Conservation (phyloP, 2,113 vertebrate genomes). For the Saguinus midas region DNA sequence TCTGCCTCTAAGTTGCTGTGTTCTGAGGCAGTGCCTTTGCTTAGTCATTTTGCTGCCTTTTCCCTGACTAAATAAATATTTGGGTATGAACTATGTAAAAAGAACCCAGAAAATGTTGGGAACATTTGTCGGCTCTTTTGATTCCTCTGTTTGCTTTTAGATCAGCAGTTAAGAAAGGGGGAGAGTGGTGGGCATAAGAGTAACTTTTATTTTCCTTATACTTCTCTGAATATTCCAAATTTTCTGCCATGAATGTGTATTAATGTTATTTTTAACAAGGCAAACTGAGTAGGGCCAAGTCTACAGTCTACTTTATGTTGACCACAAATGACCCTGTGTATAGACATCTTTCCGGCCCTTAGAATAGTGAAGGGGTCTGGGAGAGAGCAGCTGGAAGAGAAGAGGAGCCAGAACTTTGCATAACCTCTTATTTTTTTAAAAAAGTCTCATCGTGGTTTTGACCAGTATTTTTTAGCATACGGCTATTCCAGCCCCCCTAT, state of each 20-base stretch:
- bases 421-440: constrained; percentile 65
- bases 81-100: not conserved
- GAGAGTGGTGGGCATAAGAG: not conserved
- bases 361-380: constrained; percentile 49
- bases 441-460: constrained; percentile 71
- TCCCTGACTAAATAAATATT: constrained; percentile 52
- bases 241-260: constrained; percentile 58
- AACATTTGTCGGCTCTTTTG: not conserved
- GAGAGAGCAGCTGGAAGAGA: constrained; percentile 40
- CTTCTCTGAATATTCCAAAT: constrained; percentile 42
- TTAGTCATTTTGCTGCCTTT: constrained; percentile 6
- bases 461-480: constrained; percentile 63
- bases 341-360: constrained; percentile 41
- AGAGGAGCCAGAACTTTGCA: constrained; percentile 50
- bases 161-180: not conserved
- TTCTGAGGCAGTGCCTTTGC: constrained; percentile 2
- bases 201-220: constrained; percentile 47
- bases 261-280: constrained; percentile 72
- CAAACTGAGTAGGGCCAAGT: constrained; percentile 40
- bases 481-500: constrained; percentile 59
- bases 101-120: not conserved
- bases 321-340: constrained; percentile 67
- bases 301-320: constrained; percentile 64
- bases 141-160: constrained; percentile 8
- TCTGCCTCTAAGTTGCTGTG: not conserved